Evolutionary conservation across 2,888 invertebrate species (phyloP).

Genomic region (Dicycla oo): DNA sequence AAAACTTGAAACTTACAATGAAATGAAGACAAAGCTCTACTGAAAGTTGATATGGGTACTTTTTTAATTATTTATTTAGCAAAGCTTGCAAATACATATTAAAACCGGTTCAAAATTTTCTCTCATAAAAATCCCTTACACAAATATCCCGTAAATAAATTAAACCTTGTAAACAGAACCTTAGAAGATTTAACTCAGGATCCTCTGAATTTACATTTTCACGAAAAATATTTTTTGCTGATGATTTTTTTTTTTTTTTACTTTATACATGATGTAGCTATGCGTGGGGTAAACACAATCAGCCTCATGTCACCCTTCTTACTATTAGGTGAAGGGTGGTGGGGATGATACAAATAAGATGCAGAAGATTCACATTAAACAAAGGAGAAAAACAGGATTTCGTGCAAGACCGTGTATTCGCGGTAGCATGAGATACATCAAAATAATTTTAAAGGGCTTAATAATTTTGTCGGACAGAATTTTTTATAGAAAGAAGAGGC

Average conservation of each 20-base stretch:
- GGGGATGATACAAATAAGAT: neutral
- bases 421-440: too few relatives aligned
- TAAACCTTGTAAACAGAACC: constrained; percentile 12
- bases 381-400: too few relatives aligned
- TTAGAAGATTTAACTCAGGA: constrained; percentile 9
- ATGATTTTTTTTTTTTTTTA: constrained; percentile 53
- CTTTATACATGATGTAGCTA: constrained; percentile 38
- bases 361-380: neutral
- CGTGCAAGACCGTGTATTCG: too few relatives aligned
- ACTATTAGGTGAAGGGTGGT: constrained; percentile 59
- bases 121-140: constrained; percentile 1
- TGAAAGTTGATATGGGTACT: neutral
- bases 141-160: constrained; percentile 22
- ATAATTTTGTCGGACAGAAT: too few relatives aligned
- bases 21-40: neutral
- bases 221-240: constrained; percentile 32
- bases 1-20: neutral
- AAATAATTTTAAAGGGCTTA: too few relatives aligned
- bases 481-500: too few relatives aligned
- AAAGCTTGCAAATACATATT: neutral
- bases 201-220: constrained; percentile 22
- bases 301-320: constrained; percentile 61
- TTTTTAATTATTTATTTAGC: neutral
- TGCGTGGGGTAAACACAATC: constrained; percentile 60
- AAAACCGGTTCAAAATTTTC: neutral